Evolutionary conservation across 1,140 invertebrate genomes (phyloP).

Genomic region (Harpegnathos saltator): DNA sequence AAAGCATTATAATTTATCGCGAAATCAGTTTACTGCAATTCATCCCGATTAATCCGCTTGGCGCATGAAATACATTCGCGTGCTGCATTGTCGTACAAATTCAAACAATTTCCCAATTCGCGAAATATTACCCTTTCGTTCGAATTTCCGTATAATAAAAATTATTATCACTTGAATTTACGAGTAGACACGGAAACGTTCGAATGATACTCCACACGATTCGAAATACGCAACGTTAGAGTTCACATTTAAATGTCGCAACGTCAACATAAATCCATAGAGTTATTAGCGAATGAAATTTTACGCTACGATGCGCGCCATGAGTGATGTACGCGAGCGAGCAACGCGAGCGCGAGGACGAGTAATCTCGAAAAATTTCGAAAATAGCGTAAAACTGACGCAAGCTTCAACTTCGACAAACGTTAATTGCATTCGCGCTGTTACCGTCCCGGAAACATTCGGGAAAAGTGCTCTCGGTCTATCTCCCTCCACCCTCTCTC

Average conservation of each 20-base stretch:
- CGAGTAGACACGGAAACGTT: slow-evolving; percentile 8
- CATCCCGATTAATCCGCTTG: slow-evolving; percentile 3
- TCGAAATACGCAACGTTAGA: slow-evolving; percentile 11
- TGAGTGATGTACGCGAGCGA: not conserved
- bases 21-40: slow-evolving; percentile 46
- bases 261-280: slow-evolving; percentile 27
- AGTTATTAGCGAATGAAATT: slow-evolving; percentile 35
- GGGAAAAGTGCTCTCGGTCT: not conserved
- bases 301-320: not conserved
- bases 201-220: slow-evolving; percentile 11
- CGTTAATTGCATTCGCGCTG: not conserved
- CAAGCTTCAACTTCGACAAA: slow-evolving; percentile 28
- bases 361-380: slow-evolving; percentile 20
- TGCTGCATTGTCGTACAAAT: slow-evolving; percentile 2
- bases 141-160: slow-evolving; percentile 31
- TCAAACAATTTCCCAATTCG: slow-evolving; percentile 21
- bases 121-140: slow-evolving; percentile 20
- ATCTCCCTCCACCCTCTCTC: too few species aligned
- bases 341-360: slow-evolving; percentile 5
- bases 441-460: not conserved
- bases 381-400: slow-evolving; percentile 18
- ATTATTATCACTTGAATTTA: slow-evolving; percentile 48
- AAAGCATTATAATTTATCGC: slow-evolving; percentile 43
- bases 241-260: slow-evolving; percentile 43
- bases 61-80: slow-evolving; percentile 7